phyloP scores from a whole-genome alignment of 1,140 invertebrate genomes.

The Babylonia areolata region DNA sequence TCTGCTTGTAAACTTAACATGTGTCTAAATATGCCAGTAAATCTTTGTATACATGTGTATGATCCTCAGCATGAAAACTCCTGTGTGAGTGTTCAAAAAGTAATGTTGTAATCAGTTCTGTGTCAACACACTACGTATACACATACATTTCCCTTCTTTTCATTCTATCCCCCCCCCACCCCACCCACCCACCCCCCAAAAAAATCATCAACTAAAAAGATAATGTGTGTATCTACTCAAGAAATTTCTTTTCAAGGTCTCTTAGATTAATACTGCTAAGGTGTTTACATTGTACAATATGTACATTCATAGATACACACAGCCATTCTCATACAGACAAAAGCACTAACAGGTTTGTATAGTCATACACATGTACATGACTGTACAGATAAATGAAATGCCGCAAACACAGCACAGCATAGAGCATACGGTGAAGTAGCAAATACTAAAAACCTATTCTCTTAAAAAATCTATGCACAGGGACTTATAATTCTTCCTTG shows the following conservation, averaged over 20 bases:
- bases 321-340: not conserved
- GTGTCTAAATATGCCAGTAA: too few relatives aligned
- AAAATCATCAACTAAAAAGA: too few relatives aligned
- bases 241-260: not conserved
- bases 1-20: not conserved
- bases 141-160: not conserved
- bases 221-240: not conserved
- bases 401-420: too few relatives aligned
- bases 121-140: not conserved
- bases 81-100: not conserved
- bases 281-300: not conserved
- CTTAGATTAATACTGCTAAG: not conserved
- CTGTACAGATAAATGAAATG: too few relatives aligned
- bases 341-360: not conserved
- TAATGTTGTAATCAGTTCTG: not conserved
- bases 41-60: not conserved
- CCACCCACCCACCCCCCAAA: too few relatives aligned
- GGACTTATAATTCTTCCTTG: too few relatives aligned
- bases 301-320: not conserved
- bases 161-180: too few relatives aligned
- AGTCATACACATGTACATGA: too few relatives aligned
- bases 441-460: too few relatives aligned
- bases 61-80: not conserved
- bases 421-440: too few relatives aligned
- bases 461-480: too few relatives aligned